Evolutionary conservation across 2,888 invertebrate genomes (phyloP), one percentile per base, ranked within the genome.

Genomic region (Hirtodrosophila duncani): DNA sequence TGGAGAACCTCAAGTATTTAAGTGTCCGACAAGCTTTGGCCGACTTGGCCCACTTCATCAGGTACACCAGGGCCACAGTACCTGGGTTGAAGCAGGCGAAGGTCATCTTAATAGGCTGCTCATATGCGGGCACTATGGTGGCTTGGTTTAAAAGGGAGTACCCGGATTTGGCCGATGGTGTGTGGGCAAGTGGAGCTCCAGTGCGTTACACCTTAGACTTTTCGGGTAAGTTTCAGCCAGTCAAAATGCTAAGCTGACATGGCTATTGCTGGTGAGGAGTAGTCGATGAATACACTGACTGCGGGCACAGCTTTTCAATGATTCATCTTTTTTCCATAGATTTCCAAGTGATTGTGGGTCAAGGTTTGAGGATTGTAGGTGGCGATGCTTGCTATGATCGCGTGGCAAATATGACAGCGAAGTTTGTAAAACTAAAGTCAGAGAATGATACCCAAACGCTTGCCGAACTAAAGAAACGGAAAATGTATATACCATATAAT

Each of bases 41-140:
- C 7, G 59, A 59, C 37, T 4, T 59, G 38, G 59, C 59, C 3
- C 34, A 50, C 17, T 42, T 56, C 4, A 46, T 59, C 23, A 56
- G 42, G 17, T 9, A 38, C n/a, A 20, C 20, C 4, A 59, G 56
- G 30, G 13, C 38, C 1, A 30, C 37, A 3, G 23, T 33, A 18
- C 41, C 37, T 1, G 26, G 11, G 0, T n/a, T 59, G 18, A 23
- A 16, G 0, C 14, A 42, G 2, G 16, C 55, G 0, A 59, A 59
- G 14, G 55, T 59, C 5, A 50, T 59, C 2, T 5, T 59, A 0
- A 2, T 59, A 1, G 59, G 59, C 5, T 49, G 59, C 3, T 59
- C 59, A 1, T 50, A 56, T 27, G 31, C 55, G 3, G 59, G 26
- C 3, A 21, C 5, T 0, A 11, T 59, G 21, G 50, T 55, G 0